Evolutionary conservation across 2,888 invertebrate genomes (phyloP), one percentile per base, ranked within the genome.

Genomic region (Cloeon dipterum): DNA sequence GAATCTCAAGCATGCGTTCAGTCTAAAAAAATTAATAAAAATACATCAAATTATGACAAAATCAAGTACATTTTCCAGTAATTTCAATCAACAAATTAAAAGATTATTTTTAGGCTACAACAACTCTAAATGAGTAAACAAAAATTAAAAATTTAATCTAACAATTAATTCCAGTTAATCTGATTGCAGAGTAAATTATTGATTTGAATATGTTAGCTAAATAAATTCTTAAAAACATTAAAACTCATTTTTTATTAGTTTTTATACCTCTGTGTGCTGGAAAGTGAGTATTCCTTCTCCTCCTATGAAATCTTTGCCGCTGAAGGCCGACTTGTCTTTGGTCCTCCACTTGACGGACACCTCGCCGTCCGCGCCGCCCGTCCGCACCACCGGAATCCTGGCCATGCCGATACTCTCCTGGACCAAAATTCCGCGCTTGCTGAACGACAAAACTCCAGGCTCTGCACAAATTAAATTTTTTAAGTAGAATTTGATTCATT

Each of bases 321-420:
- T 54, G 26, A 59, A 53, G 2, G 69, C 69, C 7, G 63, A 58
- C 39, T 65, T 58, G 47, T 68, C 68, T 40, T 61, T 56, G 2
- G 68, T 67, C 42, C 53, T 55, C 60, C 63, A 69, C 33, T 53
- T 52, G 3, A 67, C 57, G 4, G 54, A 46, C 5, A 63, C 57
- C 26, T 56, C 54, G 1, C 66, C 66, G 45, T 67, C 67, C 2
- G 64, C 61, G 4, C 67, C 67, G 43, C 62, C 57, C 11, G 53
- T 50, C 29, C 68, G 48, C 13, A 53, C 45, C 2, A 68, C 57
- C 17, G 59, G 57, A 36, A 68, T 48, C 32, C 50, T 48, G 2
- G 61, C 63, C 18, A 49, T 51, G 1, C 61, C 63, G 17, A 57
- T 56, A 41, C 63, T 65, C 48, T 67, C 66, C 46, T 65, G 63